These are phyloP conservation scores for Chloropsis cyanopogon DNA, from an alignment of 2,113 vertebrate species.

Conservation along the genomic window DNA sequence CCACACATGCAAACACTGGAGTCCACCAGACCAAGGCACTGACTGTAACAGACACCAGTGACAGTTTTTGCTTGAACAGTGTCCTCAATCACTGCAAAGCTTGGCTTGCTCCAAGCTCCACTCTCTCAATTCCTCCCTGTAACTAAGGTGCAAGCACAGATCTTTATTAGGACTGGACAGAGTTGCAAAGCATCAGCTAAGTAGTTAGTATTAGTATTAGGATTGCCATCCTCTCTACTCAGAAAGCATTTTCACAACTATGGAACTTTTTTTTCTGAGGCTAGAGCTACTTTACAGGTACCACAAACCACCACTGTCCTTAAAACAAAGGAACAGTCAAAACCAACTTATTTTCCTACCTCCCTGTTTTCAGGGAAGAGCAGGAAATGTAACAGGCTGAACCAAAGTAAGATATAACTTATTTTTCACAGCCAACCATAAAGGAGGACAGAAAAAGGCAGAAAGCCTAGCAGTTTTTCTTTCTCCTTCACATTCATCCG, in stretches of 20 bases:
- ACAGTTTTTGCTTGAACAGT: background rate
- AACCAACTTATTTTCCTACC: background rate
- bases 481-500: background rate
- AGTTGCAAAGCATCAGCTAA: background rate
- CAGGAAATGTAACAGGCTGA: background rate
- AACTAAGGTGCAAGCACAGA: background rate
- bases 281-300: background rate
- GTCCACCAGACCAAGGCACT: background rate
- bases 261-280: background rate
- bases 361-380: background rate
- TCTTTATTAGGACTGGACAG: background rate
- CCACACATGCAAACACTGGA: background rate
- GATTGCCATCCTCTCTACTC: background rate
- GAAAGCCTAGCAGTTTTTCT: background rate
- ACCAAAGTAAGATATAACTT: background rate
- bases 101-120: background rate
- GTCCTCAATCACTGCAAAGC: background rate
- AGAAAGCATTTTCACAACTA: background rate
- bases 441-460: background rate
- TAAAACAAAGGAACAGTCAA: background rate
- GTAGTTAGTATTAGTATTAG: background rate
- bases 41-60: background rate
- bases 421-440: background rate
- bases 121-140: background rate
- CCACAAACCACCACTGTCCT: background rate